Conservation (phyloP, 2,113 vertebrate genomes). For the Rhinopomastus cyanomelas region DNA sequence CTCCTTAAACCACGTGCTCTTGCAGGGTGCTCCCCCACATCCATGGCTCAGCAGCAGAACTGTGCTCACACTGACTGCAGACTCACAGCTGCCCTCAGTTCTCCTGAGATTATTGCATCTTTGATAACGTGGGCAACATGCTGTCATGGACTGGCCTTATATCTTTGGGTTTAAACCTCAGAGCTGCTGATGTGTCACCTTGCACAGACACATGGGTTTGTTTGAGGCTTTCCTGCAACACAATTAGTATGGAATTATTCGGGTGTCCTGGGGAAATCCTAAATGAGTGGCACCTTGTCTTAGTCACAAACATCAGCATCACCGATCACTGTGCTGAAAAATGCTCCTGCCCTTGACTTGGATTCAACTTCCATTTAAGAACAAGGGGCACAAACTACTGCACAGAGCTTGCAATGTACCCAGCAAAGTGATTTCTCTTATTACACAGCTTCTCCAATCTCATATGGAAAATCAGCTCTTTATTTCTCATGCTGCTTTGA, state of each 20-base stretch:
- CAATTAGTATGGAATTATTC: background rate
- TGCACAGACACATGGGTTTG: background rate
- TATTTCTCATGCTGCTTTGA: background rate
- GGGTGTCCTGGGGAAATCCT: background rate
- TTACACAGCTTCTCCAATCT: background rate
- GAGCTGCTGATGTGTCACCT: accelerated
- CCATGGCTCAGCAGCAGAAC: background rate
- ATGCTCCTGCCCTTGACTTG: background rate
- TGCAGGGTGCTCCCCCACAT: background rate
- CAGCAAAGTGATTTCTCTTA: background rate
- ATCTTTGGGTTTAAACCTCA: background rate
- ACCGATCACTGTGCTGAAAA: background rate
- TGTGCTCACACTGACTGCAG: background rate
- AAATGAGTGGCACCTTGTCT: background rate
- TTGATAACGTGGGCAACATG: background rate
- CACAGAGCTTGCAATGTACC: background rate
- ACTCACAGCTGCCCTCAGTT: background rate
- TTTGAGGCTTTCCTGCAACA: background rate
- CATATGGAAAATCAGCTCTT: background rate
- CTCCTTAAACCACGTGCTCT: background rate
- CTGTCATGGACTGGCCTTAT: background rate
- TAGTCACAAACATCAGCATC: background rate
- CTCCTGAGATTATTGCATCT: background rate
- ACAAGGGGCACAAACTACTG: background rate
- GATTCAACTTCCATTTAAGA: background rate